Percentiles rank a stretch among this genome's conserved stretches.
Conservation (phyloP, 2,888 invertebrate genomes). For the Lycocerus yunnanus region DNA sequence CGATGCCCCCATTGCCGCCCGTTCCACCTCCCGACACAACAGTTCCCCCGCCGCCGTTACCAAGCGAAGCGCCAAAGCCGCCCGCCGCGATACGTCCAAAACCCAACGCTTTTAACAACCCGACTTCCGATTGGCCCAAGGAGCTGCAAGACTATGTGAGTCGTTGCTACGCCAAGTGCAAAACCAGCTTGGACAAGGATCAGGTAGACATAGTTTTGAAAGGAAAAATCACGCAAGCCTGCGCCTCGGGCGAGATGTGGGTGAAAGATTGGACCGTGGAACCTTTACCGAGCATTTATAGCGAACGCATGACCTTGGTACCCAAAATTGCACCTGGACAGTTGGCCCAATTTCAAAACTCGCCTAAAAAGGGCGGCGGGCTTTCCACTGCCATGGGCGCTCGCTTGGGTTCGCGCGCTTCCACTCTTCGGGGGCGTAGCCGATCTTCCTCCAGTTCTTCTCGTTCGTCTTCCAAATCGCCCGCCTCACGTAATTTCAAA, state of each 20-base stretch:
- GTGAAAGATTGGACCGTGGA: slow-evolving; percentile 94
- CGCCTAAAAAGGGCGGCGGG: slow-evolving; percentile 53
- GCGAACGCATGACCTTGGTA: slow-evolving; percentile 72
- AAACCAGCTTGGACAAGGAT: slow-evolving; percentile 87
- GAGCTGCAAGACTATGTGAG: slow-evolving; percentile 86
- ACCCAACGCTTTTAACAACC: slow-evolving; percentile 57
- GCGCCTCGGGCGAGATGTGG: slow-evolving; percentile 85
- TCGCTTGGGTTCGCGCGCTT: slow-evolving; percentile 61
- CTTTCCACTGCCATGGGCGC: slow-evolving; percentile 65
- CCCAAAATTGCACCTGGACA: slow-evolving; percentile 65
- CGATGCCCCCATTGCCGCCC: slow-evolving; percentile 61
- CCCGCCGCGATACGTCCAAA: slow-evolving; percentile 35
- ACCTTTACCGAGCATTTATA: slow-evolving; percentile 86
- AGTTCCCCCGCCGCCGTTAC: slow-evolving; percentile 60
- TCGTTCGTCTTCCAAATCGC: slow-evolving; percentile 44
- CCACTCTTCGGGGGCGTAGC: slow-evolving; percentile 50
- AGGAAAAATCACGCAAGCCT: slow-evolving; percentile 90
- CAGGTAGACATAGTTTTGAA: slow-evolving; percentile 93
- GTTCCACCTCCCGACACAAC: slow-evolving; percentile 47
- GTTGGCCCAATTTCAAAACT: slow-evolving; percentile 64
- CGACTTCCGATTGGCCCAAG: slow-evolving; percentile 77
- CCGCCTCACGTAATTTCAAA: slow-evolving; percentile 40
- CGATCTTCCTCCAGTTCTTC: slow-evolving; percentile 52
- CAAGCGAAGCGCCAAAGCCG: slow-evolving; percentile 47
- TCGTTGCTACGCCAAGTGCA: slow-evolving; percentile 89